Conservation (phyloP, 2,113 vertebrate species). For the Theropithecus gelada region DNA sequence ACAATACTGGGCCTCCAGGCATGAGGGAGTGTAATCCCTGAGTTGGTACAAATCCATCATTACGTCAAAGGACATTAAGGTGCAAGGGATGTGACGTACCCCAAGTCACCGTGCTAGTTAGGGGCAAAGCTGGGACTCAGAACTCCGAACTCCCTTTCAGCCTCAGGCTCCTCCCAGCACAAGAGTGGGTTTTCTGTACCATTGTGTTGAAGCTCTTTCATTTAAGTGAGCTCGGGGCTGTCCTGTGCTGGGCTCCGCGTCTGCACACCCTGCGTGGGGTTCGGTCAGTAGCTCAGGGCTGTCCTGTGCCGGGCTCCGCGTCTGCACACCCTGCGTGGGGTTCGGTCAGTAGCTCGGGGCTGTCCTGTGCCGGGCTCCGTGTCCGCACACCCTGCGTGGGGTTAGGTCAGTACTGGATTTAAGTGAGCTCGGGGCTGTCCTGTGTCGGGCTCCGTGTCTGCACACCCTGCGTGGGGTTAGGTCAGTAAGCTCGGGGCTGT, state of each 20-base stretch:
- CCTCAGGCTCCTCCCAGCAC: too few species aligned
- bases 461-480: too few species aligned
- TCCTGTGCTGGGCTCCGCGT: neutral
- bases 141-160: neutral
- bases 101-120: neutral
- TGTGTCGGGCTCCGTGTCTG: too few species aligned
- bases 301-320: too few species aligned
- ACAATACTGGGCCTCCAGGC: neutral
- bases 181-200: neutral
- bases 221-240: neutral
- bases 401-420: too few species aligned
- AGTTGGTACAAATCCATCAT: neutral
- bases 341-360: too few species aligned
- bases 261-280: neutral
- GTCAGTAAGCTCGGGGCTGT: too few species aligned
- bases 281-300: too few species aligned
- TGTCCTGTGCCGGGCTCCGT: neutral
- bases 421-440: too few species aligned
- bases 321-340: too few species aligned
- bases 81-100: neutral
- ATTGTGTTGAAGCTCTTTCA: neutral
- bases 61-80: neutral
- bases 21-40: neutral
- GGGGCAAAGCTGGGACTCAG: neutral
- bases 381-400: fast-evolving